phyloP scores from a whole-genome alignment of 2,888 invertebrate species.

The Argyra leucocephala region DNA sequence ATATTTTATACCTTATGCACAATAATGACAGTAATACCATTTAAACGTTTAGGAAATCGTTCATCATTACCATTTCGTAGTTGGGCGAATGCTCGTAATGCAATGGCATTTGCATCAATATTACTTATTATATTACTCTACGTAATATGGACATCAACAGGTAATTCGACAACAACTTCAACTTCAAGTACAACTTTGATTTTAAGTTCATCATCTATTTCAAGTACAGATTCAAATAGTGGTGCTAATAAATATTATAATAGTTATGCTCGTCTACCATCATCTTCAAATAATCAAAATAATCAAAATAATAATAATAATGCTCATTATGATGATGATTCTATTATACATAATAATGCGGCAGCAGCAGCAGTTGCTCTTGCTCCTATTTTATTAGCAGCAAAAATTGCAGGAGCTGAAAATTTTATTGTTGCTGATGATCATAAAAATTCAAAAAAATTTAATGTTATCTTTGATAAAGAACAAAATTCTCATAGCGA shows the following conservation, averaged over 20 bases:
- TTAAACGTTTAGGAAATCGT: conserved; percentile 17
- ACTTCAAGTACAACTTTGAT: conserved; percentile 15
- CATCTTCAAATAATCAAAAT: background rate
- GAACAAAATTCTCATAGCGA: background rate
- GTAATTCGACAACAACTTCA: conserved; percentile 21
- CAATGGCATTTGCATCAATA: conserved; percentile 27
- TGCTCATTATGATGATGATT: background rate
- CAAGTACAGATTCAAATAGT: conserved; percentile 13
- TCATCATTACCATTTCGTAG: conserved; percentile 21
- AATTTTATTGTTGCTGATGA: conserved; percentile 1
- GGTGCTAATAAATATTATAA: background rate
- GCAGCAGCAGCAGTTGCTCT: background rate
- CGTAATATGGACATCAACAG: conserved; percentile 31
- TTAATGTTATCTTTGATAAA: background rate
- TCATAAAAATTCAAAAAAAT: background rate
- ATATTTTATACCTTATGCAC: background rate
- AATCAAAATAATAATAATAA: background rate
- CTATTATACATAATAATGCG: background rate
- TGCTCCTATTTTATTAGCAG: background rate
- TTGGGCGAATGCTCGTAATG: conserved; percentile 25
- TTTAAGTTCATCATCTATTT: conserved; percentile 14
- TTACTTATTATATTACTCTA: conserved; percentile 28
- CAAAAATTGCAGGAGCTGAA: background rate
- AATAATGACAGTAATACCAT: conserved; percentile 15
- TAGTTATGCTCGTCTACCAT: background rate